Evolutionary conservation across 2,113 vertebrate genomes (phyloP).

Genomic region (Pituophis catenifer): DNA sequence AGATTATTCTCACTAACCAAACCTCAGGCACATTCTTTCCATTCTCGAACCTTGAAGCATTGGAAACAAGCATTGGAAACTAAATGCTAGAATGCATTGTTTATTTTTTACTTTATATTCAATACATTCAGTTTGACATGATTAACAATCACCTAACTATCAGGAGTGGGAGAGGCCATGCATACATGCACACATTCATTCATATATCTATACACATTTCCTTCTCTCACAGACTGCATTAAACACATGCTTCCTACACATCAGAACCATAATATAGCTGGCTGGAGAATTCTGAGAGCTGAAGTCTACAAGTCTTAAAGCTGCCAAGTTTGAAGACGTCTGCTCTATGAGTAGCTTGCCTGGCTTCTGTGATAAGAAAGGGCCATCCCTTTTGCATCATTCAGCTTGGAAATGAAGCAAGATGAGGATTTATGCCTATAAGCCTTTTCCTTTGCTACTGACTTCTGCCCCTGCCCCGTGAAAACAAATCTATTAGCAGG

Average conservation of each 20-base stretch:
- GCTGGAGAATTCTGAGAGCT: too few species aligned
- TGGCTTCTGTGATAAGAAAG: not conserved
- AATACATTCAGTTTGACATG: not conserved
- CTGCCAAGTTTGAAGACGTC: too few species aligned
- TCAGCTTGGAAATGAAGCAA: not conserved
- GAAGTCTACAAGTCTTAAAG: too few species aligned
- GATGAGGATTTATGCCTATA: not conserved
- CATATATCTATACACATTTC: not conserved
- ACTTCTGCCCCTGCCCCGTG: not conserved
- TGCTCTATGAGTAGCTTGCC: not conserved
- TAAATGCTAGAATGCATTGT: not conserved
- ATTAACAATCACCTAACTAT: not conserved
- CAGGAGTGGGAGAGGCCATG: not conserved
- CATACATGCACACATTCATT: not conserved
- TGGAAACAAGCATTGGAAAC: not conserved
- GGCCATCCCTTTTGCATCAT: not conserved
- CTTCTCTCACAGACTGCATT: not conserved
- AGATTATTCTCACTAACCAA: not conserved
- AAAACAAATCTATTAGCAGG: not conserved
- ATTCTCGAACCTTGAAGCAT: not conserved
- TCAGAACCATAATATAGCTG: not conserved
- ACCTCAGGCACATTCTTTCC: not conserved
- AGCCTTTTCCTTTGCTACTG: not conserved
- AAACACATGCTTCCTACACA: not conserved
- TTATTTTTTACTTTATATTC: not conserved